A percentile compares a stretch with the other conserved stretches of the same genome.
These are phyloP conservation scores for Tetramorium parvispinum DNA, from an alignment of 1,140 invertebrate species.

Conservation along the genomic window DNA sequence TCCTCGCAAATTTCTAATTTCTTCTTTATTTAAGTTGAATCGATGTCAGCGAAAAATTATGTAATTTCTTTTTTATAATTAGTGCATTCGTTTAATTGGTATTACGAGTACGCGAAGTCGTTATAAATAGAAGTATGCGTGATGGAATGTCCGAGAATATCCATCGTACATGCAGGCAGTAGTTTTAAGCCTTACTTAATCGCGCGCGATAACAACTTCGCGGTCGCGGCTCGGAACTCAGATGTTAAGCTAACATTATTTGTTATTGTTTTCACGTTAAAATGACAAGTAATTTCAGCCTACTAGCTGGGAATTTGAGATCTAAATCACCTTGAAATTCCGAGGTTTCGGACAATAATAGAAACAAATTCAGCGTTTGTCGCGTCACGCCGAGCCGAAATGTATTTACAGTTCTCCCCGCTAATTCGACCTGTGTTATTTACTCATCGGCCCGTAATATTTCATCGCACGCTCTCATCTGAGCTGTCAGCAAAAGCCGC, in stretches of 20 bases:
- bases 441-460: not conserved
- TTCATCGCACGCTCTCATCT: not conserved
- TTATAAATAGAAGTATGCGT: not conserved
- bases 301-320: not conserved
- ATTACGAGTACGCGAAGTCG: not conserved
- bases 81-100: not conserved
- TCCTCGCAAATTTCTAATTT: not conserved
- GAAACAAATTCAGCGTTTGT: not conserved
- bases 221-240: not conserved
- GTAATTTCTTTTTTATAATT: not conserved
- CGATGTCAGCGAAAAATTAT: not conserved
- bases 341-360: not conserved
- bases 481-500: not conserved
- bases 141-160: not conserved
- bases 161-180: not conserved
- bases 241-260: no score
- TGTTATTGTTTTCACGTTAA: no score
- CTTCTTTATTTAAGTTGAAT: not conserved
- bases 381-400: not conserved
- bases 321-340: not conserved
- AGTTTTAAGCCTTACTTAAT: constrained; percentile 9
- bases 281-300: no score
- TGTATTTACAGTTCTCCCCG: not conserved
- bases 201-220: not conserved
- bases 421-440: not conserved